Base-by-base conservation (phyloP, 23 tunicate species). In the Botrylloides violaceus region DNA sequence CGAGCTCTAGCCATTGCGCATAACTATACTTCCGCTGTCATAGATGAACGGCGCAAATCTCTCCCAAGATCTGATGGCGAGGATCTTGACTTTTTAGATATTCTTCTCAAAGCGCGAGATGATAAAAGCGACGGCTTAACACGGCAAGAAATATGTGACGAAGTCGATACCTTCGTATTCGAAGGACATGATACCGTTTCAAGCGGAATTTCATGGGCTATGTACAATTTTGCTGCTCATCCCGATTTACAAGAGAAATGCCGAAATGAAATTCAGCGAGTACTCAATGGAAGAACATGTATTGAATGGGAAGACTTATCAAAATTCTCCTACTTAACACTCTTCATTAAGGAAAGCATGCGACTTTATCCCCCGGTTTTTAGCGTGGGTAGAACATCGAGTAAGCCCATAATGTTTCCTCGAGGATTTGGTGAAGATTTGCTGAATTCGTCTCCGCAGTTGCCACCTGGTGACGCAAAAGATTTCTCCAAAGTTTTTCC, bases 131-230 rank as follows among this genome's bases (percentile, higher is more conserved):
- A 49, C 3, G 97, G 97, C 5, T 75, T 90, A 35, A 48, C 82
- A 26, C 87, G 78, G 38, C 81, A 81, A 22, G 97, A 90, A 53
- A 79, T 90, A 12, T 70, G 97, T 20, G 97, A 83, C 59, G 97
- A 90, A 57, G 97, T 90, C 9, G 90, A 90, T 76, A 90, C 97
- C 12, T 90, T 90, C 61, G 36, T 90, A 62, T 90, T 90, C 56
- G 97, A 83, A 59, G 97, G 97, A 1, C 97, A 90, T 43, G 97
- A 90, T 77, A 90, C 97, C 12, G 81, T 85, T 0, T 83, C 97
- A 2, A 90, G 90, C 62, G 92, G 97, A 1, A 80, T 87, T 21
- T 80, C 95, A 0, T 87, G 95, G 95, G 81, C 95, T 22, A 66
- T 87, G 48, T 87, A 87, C 37, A 81, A 84, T 58, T 79, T 87